phyloP scores from a whole-genome alignment of 2,113 vertebrate species.

The Pardalotus punctatus region DNA sequence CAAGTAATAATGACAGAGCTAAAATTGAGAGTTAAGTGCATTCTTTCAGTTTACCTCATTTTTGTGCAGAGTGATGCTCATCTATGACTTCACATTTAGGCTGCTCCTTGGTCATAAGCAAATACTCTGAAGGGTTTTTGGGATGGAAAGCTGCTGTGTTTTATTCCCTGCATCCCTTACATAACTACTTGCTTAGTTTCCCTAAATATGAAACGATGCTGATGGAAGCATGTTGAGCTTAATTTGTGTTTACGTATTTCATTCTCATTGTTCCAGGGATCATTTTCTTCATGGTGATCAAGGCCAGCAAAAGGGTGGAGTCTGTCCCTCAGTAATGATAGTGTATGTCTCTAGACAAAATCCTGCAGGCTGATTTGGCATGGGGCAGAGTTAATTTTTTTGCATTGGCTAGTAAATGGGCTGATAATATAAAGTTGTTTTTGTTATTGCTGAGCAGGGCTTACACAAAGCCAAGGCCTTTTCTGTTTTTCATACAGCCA shows the following conservation, averaged over 20 bases:
- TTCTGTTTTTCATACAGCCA: not conserved
- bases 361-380: not conserved
- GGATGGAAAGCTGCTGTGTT: not conserved
- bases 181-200: not conserved
- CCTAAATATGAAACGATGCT: not conserved
- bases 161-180: not conserved
- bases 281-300: not conserved
- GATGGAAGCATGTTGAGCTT: not conserved
- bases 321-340: not conserved
- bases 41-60: not conserved
- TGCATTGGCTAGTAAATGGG: not conserved
- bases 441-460: not conserved
- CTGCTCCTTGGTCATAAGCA: not conserved
- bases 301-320: not conserved
- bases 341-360: not conserved
- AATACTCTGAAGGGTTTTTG: not conserved
- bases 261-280: not conserved
- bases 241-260: not conserved
- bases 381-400: not conserved
- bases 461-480: not conserved
- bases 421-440: not conserved
- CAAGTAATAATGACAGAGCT: not conserved
- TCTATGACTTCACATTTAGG: not conserved
- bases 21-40: not conserved
- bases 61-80: not conserved